These are phyloP conservation scores for Rhea americana DNA, from an alignment of 2,113 vertebrate genomes.

Conservation along the genomic window DNA sequence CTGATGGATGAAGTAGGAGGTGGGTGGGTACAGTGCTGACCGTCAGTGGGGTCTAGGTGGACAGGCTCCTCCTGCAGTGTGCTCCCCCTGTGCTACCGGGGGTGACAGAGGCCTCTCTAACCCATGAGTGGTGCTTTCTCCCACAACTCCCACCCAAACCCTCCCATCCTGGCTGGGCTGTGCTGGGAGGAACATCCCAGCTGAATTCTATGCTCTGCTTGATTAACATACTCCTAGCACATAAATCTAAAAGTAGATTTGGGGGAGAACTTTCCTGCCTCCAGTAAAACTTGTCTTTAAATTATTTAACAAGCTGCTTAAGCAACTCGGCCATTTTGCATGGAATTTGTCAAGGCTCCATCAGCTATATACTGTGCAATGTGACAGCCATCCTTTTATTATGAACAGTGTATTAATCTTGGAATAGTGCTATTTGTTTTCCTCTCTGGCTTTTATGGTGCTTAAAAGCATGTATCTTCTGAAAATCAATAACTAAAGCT, in stretches of 20 bases:
- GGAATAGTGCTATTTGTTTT: constrained; percentile 51
- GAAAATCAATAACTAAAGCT: constrained; percentile 69
- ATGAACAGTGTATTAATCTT: constrained; percentile 50
- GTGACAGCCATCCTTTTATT: constrained; percentile 49
- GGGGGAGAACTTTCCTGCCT: constrained; percentile 40
- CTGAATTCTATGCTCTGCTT: accelerated
- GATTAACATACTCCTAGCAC: constrained; percentile 21
- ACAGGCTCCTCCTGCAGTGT: too few species aligned
- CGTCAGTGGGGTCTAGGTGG: too few species aligned
- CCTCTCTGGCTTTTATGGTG: constrained; percentile 54
- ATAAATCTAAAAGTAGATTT: constrained; percentile 21
- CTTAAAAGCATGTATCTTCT: constrained; percentile 66
- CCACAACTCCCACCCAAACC: not conserved
- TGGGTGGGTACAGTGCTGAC: too few species aligned
- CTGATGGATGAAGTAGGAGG: too few species aligned
- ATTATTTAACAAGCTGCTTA: constrained; percentile 59
- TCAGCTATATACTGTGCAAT: not conserved
- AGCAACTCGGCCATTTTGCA: constrained; percentile 34
- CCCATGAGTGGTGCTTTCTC: too few species aligned
- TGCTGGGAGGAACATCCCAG: not conserved
- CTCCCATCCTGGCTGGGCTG: not conserved
- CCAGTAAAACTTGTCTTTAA: constrained; percentile 23
- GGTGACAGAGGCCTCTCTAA: too few species aligned
- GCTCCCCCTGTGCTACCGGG: too few species aligned
- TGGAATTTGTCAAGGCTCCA: constrained; percentile 36